Conservation (phyloP, 64 coral and sea anemone genomes). For the Stichodactyla mertensii region DNA sequence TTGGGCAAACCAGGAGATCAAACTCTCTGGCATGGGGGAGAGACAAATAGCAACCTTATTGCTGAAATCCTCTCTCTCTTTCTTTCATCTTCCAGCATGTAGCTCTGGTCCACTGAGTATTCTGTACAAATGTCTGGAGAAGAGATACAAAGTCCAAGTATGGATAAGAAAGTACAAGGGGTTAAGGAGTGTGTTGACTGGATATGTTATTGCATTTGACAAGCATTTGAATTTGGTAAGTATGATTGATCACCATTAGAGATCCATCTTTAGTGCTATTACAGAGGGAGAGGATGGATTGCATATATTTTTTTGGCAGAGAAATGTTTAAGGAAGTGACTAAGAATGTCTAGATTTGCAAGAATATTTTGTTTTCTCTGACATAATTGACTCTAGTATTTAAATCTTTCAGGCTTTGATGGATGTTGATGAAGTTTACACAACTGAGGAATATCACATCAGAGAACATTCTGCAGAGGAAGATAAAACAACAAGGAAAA, state of each 20-base stretch:
- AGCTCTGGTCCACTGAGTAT: slow-evolving; percentile 80
- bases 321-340: no score
- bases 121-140: slow-evolving; percentile 71
- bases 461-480: background rate
- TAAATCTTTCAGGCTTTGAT: slow-evolving; percentile 69
- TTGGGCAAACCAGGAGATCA: no score
- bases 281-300: no score
- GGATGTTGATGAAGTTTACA: slow-evolving; percentile 98
- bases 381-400: background rate
- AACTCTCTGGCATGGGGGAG: no score
- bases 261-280: no score
- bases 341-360: no score
- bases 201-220: slow-evolving; percentile 96
- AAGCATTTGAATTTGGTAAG: slow-evolving; percentile 99
- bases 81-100: slow-evolving; percentile 38
- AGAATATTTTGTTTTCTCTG: no score
- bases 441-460: slow-evolving; percentile 46
- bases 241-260: background rate
- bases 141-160: slow-evolving; percentile 72
- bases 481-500: slow-evolving; percentile 12
- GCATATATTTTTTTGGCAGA: no score
- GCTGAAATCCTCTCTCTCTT: background rate
- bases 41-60: background rate
- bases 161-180: slow-evolving; percentile 93
- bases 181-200: slow-evolving; percentile 75